phyloP scores from a whole-genome alignment of 2,888 invertebrate species.

The Drosophila greeni region DNA sequence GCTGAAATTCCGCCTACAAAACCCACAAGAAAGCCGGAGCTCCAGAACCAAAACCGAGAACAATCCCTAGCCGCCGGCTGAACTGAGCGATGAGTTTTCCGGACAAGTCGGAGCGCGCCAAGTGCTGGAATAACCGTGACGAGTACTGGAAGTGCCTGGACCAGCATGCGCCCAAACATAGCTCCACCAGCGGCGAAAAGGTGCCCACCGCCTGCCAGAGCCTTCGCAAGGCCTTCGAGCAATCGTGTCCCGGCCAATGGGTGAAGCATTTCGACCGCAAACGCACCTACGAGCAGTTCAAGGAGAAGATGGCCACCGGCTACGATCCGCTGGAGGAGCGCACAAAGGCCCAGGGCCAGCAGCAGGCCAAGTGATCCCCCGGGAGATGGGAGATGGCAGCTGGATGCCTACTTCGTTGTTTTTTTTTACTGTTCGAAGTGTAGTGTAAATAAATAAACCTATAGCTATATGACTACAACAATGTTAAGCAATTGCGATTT shows the following conservation, averaged over 20 bases:
- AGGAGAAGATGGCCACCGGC: constrained; percentile 91
- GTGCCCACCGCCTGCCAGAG: constrained; percentile 82
- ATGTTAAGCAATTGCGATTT: not conserved
- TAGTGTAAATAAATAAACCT: constrained; percentile 55
- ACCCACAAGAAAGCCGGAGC: not conserved
- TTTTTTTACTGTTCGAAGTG: constrained; percentile 58
- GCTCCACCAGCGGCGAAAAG: constrained; percentile 80
- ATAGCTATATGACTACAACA: constrained; percentile 25
- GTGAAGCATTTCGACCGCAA: constrained; percentile 96
- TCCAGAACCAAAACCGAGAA: not conserved
- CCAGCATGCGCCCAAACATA: constrained; percentile 80
- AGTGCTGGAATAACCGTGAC: constrained; percentile 93
- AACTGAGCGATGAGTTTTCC: constrained; percentile 86
- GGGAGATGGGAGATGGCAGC: not conserved
- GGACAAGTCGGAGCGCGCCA: constrained; percentile 86
- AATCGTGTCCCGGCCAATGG: constrained; percentile 90
- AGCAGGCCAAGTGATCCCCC: constrained; percentile 40
- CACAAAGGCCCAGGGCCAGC: constrained; percentile 22
- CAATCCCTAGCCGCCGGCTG: not conserved
- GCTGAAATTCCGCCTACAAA: not conserved
- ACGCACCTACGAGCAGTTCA: constrained; percentile 91
- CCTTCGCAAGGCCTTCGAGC: constrained; percentile 86
- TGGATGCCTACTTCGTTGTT: constrained; percentile 34
- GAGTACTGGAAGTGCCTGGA: constrained; percentile 94
- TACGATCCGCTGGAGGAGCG: constrained; percentile 84